Evolutionary conservation across 2,113 vertebrate species (phyloP), one percentile per base, ranked within the genome.

Genomic region (Oriolus oriolus): DNA sequence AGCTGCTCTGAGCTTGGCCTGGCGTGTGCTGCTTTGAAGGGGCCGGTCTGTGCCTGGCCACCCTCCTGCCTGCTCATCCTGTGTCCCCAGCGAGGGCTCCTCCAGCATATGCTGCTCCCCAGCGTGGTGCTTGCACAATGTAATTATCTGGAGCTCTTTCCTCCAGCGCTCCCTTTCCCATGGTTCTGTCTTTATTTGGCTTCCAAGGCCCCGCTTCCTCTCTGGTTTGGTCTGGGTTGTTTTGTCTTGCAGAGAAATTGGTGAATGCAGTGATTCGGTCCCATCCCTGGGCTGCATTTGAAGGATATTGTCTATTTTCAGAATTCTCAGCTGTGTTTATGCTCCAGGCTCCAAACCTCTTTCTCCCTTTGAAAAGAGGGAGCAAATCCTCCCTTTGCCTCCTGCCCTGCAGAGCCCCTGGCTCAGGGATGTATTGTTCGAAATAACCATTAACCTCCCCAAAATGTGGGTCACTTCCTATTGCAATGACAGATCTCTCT

Each of bases 301-400:
- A 93, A 92, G 70, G 71, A 92, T 96, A 85, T 82, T 69, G 63
- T 83, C 84, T 95, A 33, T 95, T 96, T 95, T 82, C 91, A 85
- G 69, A 92, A 93, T 85, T 53, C 63, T 92, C 73, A 60, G 73
- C 77, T 92, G 85, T 92, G 84, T 74, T 93, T 92, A 87, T 89
- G 77, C 81, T 93, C 41, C 77, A 70, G 93, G 89, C 83, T 83
- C 86, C 26, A 81, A 87, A 90, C 49, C 68, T 84, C 41, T 57
- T 90, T 83, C 61, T 89, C 50, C 64, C 30, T 91, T 54, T 74
- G 68, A 45, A 87, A 83, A 79, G 27, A 86, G 49, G 92, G 77
- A 94, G 64, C 23, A 69, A 90, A 82, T 84, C 41, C 64, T 91
- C 26, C 60, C 22, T 86, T 78, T 80, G 44, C 83, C 42, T 89